Evolutionary conservation across 2,113 vertebrate species (phyloP), one percentile per base, ranked within the genome.

Genomic region (Alethe diademata): DNA sequence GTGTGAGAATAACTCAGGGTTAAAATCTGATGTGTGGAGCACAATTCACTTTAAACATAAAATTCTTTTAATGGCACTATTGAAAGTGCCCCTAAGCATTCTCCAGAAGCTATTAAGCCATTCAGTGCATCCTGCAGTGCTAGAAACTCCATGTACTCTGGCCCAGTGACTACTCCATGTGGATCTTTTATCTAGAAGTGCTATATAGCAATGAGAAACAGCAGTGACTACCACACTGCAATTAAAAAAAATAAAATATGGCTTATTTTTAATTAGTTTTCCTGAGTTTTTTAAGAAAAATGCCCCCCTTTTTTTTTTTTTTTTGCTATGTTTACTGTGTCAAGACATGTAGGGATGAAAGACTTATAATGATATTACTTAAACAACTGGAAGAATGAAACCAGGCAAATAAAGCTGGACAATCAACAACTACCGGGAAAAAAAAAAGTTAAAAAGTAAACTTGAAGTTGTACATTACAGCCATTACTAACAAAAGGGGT

Each of bases 21-120:
- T 94, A 79, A 94, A 86, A 88, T 64, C 28, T 36, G 13, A 83
- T 56, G 25, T 28, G 54, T 33, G 19, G 78, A 92, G 26, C 2
- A 3, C 35, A 66, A 86, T 78, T 92, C 14, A 0, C 35, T 83
- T 91, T 80, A 83, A 89, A 89, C 33, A 94, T 79, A 62, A 85
- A 85, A 67, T 72, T 83, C 38, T 81, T 50, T 81, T 62, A 96
- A 92, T 82, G 58, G 71, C 19, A 31, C 58, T 73, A 82, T 3
- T 79, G 74, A 83, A 95, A 85, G 74, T 54, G 47, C 47, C 81
- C 65, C 54, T 79, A 89, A 94, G 87, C 14, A 2, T 79, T 76
- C 94, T 94, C 74, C 81, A 85, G 78, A 92, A 94, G 66, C 87
- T 90, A 35, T 84, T 82, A 95, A 93, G 71, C 66, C 51, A 86